Percentiles rank a stretch among this genome's conserved stretches.
Evolutionary conservation across 1,140 invertebrate genomes (phyloP).

Genomic region (Limonius californicus): DNA sequence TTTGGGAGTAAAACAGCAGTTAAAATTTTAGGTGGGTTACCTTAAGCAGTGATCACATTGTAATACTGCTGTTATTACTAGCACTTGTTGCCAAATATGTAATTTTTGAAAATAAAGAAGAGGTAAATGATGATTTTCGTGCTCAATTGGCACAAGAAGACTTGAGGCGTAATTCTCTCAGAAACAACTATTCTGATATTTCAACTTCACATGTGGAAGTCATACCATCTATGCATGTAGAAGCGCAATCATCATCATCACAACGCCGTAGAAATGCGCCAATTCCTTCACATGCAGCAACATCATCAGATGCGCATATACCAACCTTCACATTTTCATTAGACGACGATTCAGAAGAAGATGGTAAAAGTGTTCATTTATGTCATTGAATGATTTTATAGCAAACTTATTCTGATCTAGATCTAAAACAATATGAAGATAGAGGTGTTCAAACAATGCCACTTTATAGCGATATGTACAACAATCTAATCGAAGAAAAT

Average conservation of each 20-base stretch:
- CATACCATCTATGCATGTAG: no score
- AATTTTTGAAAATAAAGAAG: constrained; percentile 79
- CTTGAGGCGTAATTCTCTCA: not conserved
- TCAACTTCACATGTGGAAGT: no score
- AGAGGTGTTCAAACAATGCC: constrained; percentile 39
- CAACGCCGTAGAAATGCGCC: no score
- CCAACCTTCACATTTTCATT: not conserved
- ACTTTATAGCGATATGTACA: not conserved
- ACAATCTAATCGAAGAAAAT: constrained; percentile 19
- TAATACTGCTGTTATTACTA: constrained; percentile 74
- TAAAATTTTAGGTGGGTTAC: constrained; percentile 66
- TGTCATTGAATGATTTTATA: no score
- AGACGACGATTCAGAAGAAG: not conserved
- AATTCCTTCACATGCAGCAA: constrained; percentile 24
- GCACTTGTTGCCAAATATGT: constrained; percentile 84
- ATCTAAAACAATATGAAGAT: constrained; percentile 48
- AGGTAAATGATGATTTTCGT: constrained; percentile 52
- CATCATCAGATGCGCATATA: constrained; percentile 16
- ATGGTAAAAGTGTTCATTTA: not conserved
- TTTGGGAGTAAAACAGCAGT: no score
- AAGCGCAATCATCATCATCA: no score
- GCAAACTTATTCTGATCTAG: no score
- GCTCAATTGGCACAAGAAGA: not conserved
- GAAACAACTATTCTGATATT: not conserved
- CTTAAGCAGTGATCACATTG: constrained; percentile 81